Base-by-base conservation (phyloP, 2,888 invertebrate species). In the Pocota personata region DNA sequence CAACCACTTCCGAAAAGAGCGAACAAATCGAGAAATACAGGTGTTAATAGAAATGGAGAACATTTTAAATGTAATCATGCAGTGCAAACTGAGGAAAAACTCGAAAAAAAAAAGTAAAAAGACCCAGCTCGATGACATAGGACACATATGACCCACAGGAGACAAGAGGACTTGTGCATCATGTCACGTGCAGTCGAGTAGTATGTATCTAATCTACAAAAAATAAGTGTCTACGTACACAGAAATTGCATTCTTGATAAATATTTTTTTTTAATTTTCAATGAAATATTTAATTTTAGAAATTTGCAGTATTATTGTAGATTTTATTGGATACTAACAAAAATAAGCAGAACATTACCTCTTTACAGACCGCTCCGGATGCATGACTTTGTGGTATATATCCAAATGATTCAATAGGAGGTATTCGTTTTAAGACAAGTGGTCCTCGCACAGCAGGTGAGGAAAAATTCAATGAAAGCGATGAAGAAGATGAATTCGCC, bases 321-420 rank as follows among this genome's bases (percentile, higher is more conserved):
- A 10, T 21, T 1, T 48, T n/a, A 50, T 6, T 1, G 19, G 10
- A 10, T 58, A 21, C 12, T 16, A 72, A 62, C 2, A 24, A 3
- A 43, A 66, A 6, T 64, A 21, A 27, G 1, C 14, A 27, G 90
- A 90, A 89, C 0, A 12, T 48, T 87, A 91, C 91, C 89, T 90
- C 90, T 87, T 89, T 90, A 35, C 89, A 88, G 75, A 83, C 87
- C 32, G 87, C 87, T 43, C 89, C 87, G 75, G 89, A 88, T 73
- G 88, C 90, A 90, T 91, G 89, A 71, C 37, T 64, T 46, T 62
- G 30, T 32, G 57, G 86, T 62, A 88, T 87, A 84, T 88, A 90
- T 66, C 89, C 90, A 73, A 91, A 90, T n/a, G 91, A 90, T 79
- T 91, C 90, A 58, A 90, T 90, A n/a, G 88, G 88, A 24, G 90